These are phyloP conservation scores for Chaitophorus viminalis DNA, from an alignment of 2,888 invertebrate species.

Conservation along the genomic window DNA sequence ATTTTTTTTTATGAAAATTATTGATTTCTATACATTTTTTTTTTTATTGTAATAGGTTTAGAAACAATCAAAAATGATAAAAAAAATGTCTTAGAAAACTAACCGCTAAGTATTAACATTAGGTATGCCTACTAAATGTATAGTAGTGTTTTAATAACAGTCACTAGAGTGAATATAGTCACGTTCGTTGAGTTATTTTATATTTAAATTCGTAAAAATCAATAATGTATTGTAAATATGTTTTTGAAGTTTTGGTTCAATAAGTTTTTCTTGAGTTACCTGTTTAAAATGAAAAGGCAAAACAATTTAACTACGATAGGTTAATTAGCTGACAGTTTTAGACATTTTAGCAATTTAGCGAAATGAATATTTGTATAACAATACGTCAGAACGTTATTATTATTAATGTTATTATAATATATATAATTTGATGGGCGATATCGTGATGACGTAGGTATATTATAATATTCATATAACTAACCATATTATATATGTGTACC, in stretches of 20 bases:
- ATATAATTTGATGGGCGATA: neutral
- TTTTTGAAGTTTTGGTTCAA: neutral
- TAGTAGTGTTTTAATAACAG: too few species aligned
- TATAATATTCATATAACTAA: too few species aligned
- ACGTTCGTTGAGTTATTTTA: neutral
- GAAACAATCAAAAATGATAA: neutral
- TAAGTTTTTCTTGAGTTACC: too few species aligned
- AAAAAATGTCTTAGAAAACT: too few species aligned
- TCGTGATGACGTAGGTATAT: neutral
- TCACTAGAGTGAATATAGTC: neutral
- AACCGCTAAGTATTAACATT: neutral
- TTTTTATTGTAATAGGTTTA: neutral
- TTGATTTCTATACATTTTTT: neutral
- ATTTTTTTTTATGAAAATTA: neutral
- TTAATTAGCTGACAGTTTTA: neutral
- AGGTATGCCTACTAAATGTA: neutral
- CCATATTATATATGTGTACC: neutral
- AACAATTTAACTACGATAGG: too few species aligned
- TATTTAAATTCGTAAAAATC: neutral
- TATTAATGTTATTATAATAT: neutral
- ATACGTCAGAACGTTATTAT: neutral
- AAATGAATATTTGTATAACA: neutral
- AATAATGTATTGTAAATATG: neutral
- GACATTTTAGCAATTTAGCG: neutral
- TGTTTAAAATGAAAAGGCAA: neutral